Base-by-base conservation (phyloP, 2,113 vertebrate species). In the Sinocyclocheilus maitianheensis region DNA sequence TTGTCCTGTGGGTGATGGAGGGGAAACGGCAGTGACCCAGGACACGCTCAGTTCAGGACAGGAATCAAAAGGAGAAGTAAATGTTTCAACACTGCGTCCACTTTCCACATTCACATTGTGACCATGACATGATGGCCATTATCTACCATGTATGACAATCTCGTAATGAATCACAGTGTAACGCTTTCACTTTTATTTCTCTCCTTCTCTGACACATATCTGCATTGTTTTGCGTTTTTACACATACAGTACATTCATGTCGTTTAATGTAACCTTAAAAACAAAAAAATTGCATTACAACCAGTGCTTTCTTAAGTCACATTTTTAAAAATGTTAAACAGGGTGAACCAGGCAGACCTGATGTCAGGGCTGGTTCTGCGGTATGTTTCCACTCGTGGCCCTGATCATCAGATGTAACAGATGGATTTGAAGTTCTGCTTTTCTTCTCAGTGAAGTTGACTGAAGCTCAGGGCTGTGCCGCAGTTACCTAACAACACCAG, bases 401-500 rank as follows among this genome's bases (percentile, higher is more conserved):
- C 51, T 62, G 30, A 62, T 75, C 20, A 58, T 58, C 72, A 37
- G 48, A 79, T 67, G 72, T 46, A 72, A 72, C 51, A 22, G 30
- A 65, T 60, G 72, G 8, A 69, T 34, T 46, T 72, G 22, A 55
- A 53, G 13, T 77, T 46, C 53, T 34, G 40, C n/a, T 86, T 71
- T 43, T 67, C 53, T 34, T 62, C 37, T 40, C 46, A 67, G 71
- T 83, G n/a, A 37, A 26, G 63, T 53, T 40, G 77, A 69, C 40
- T 81, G 18, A 16, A 37, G 80, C 62, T 9, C 20, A 11, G 11
- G n/a, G 72, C 85, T 77, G 71, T 65, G 71, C 40, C 72, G 37
- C 24, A 26, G 81, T 83, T 87, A 87, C 74, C 74, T 84, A 87
- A 88, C 58, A 58, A 34, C 69, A 53, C 13, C 87, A 74, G 40